phyloP scores from a whole-genome alignment of 2,797 vertebrate genomes.

The Jordanella pulchra region DNA sequence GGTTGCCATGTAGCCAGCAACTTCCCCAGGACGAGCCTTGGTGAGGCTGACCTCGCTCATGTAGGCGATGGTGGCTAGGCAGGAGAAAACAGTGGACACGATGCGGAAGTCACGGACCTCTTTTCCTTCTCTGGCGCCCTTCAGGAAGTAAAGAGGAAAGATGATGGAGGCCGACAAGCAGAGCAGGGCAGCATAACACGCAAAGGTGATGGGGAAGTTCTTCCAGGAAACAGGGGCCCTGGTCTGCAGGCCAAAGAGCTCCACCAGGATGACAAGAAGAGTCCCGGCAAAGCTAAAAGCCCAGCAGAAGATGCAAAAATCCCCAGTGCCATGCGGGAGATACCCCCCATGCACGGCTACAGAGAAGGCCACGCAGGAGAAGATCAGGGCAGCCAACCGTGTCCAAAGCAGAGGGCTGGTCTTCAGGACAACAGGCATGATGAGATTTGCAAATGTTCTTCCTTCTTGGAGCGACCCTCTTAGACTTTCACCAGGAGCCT shows the following conservation, averaged over 20 bases:
- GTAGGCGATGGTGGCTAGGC: constrained; percentile 86
- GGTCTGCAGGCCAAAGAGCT: constrained; percentile 83
- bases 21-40: constrained; percentile 86
- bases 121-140: constrained; percentile 24
- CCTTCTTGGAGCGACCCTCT: constrained; percentile 2
- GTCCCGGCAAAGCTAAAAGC: constrained; percentile 87
- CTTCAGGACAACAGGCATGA: constrained; percentile 74
- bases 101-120: constrained; percentile 74
- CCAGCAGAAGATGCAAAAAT: constrained; percentile 93
- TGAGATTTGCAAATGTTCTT: constrained; percentile 28
- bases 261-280: constrained; percentile 84
- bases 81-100: constrained; percentile 83
- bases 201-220: constrained; percentile 92
- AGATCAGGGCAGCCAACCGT: constrained; percentile 82
- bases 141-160: constrained; percentile 86
- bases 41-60: constrained; percentile 87
- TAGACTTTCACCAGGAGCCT: constrained; percentile 18
- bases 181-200: constrained; percentile 87
- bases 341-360: constrained; percentile 78
- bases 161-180: constrained; percentile 89
- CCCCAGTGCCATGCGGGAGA: constrained; percentile 60
- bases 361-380: constrained; percentile 87
- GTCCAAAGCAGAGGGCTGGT: constrained; percentile 83
- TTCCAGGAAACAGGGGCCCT: constrained; percentile 88
- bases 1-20: constrained; percentile 91